phyloP scores from a whole-genome alignment of 2,113 vertebrate species.

The Cololabis saira region DNA sequence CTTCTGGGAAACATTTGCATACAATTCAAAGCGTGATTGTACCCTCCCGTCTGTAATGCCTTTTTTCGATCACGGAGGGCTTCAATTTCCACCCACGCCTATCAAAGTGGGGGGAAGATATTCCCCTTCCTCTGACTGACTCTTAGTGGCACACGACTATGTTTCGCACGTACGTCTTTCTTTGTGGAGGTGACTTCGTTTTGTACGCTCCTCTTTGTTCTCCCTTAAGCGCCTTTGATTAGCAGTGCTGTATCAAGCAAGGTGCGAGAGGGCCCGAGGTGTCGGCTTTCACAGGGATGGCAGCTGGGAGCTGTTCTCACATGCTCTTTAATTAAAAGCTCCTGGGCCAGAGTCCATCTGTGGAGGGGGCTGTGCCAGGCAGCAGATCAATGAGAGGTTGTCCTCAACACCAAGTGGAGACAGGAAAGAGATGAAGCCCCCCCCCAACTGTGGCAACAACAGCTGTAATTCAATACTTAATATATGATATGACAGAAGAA shows the following conservation, averaged over 20 bases:
- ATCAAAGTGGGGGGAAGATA: conserved; percentile 52
- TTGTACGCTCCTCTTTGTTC: conserved; percentile 69
- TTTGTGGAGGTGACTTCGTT: conserved; percentile 62
- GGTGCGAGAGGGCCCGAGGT: conserved; percentile 74
- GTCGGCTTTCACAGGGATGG: conserved; percentile 77
- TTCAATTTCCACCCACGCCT: conserved; percentile 74
- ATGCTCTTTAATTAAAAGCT: conserved; percentile 86
- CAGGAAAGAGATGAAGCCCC: conserved; percentile 53
- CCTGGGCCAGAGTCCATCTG: conserved; percentile 80
- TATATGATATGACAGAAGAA: conserved; percentile 66
- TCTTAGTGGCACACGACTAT: conserved; percentile 15
- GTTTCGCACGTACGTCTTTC: conserved; percentile 54
- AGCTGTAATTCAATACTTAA: conserved; percentile 72
- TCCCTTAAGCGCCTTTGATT: conserved; percentile 78
- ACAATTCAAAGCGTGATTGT: conserved; percentile 77
- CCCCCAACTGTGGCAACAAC: conserved; percentile 52
- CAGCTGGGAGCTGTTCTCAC: conserved; percentile 83
- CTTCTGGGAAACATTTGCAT: conserved; percentile 79
- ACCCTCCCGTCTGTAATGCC: conserved; percentile 66
- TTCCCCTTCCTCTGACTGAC: conserved; percentile 34
- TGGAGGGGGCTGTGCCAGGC: conserved; percentile 72
- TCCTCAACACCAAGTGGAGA: conserved; percentile 72
- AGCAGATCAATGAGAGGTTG: conserved; percentile 77
- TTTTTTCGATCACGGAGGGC: conserved; percentile 73
- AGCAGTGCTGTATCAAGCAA: conserved; percentile 65